Conservation (phyloP, 1,140 invertebrate genomes). For the Rhysida immarginata region DNA sequence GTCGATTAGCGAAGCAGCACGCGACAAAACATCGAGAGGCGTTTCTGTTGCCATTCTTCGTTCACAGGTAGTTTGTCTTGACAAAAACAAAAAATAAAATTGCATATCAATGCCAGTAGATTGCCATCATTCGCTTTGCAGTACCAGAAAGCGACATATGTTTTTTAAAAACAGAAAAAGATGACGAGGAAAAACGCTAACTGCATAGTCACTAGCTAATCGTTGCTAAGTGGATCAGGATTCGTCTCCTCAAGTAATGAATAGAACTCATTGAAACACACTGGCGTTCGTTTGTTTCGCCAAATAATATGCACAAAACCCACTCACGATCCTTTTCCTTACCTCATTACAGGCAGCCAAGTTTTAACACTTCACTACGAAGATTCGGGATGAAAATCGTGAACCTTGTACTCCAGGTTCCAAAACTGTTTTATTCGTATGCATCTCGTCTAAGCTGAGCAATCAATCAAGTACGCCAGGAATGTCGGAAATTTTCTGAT, state of each 20-base stretch:
- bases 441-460: not conserved
- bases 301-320: too few species aligned
- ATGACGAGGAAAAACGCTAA: not conserved
- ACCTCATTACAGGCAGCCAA: not conserved
- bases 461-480: conserved; percentile 8
- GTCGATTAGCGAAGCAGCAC: conserved; percentile 73
- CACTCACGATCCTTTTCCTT: not conserved
- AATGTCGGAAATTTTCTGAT: conserved; percentile 3
- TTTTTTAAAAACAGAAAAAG: not conserved
- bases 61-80: not conserved
- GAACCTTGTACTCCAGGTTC: not conserved
- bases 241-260: not conserved
- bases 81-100: not conserved
- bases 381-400: not conserved
- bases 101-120: not conserved
- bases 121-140: not conserved
- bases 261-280: not conserved
- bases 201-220: not conserved
- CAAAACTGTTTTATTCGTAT: not conserved
- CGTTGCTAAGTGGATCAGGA: not conserved
- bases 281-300: too few species aligned
- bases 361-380: not conserved
- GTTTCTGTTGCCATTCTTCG: conserved; percentile 45
- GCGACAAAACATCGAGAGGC: conserved; percentile 68
- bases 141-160: not conserved